Conservation (phyloP, 2,888 invertebrate species). For the Syrista parreyssii region DNA sequence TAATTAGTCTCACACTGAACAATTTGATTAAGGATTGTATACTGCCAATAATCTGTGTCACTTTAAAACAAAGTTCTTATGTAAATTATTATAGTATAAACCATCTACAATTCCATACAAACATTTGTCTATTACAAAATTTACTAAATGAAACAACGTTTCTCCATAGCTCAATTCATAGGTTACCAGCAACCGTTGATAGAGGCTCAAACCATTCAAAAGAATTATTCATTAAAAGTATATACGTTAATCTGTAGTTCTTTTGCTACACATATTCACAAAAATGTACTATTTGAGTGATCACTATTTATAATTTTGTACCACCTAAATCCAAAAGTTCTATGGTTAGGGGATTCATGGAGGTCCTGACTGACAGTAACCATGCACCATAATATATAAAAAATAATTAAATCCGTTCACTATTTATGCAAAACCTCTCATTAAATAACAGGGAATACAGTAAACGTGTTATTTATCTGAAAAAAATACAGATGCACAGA, state of each 20-base stretch:
- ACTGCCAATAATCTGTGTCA: not conserved
- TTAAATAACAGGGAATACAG: not conserved
- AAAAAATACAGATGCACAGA: slow-evolving; percentile 11
- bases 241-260: not conserved
- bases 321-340: not conserved
- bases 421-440: not conserved
- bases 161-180: not conserved
- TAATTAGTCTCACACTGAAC: not conserved
- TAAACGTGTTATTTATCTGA: not conserved
- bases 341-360: not conserved
- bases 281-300: not conserved
- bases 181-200: not conserved
- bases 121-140: not conserved
- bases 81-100: not conserved
- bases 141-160: not conserved
- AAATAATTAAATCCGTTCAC: not conserved
- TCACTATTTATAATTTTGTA: not conserved
- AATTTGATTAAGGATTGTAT: not conserved
- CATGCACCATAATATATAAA: not conserved
- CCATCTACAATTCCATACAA: not conserved
- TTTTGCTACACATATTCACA: not conserved
- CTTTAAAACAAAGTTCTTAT: not conserved
- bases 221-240: not conserved
- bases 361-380: not conserved
- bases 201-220: not conserved